phyloP scores from a whole-genome alignment of 1,140 invertebrate species.

The Apis dorsata region DNA sequence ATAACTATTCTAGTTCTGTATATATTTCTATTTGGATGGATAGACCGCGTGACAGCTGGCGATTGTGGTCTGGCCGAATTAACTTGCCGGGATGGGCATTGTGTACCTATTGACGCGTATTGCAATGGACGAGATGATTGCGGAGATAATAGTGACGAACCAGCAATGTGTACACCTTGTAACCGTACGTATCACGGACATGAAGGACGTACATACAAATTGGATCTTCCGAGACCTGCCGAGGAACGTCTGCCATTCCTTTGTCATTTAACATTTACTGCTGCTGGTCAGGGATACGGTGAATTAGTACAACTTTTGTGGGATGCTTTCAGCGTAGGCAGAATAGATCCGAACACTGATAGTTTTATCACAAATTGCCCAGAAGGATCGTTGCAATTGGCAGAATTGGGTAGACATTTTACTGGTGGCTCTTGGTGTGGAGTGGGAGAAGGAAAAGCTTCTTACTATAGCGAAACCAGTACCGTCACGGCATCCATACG shows the following conservation, averaged over 20 bases:
- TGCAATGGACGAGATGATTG: slow-evolving; percentile 92
- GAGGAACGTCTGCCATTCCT: slow-evolving; percentile 89
- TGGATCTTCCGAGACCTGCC: slow-evolving; percentile 84
- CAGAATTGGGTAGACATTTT: slow-evolving; percentile 89
- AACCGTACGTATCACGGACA: slow-evolving; percentile 94
- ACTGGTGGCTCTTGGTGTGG: slow-evolving; percentile 93
- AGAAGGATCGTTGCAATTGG: slow-evolving; percentile 91
- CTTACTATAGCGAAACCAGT: slow-evolving; percentile 92
- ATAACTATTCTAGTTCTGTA: slow-evolving; percentile 26
- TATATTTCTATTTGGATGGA: slow-evolving; percentile 41
- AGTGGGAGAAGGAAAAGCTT: slow-evolving; percentile 85
- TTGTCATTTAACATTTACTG: slow-evolving; percentile 93
- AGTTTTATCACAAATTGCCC: slow-evolving; percentile 85
- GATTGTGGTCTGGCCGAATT: slow-evolving; percentile 90
- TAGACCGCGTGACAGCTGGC: slow-evolving; percentile 51
- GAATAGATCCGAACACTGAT: slow-evolving; percentile 82
- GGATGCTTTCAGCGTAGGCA: slow-evolving; percentile 90
- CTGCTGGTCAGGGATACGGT: slow-evolving; percentile 90
- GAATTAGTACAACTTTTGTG: slow-evolving; percentile 92
- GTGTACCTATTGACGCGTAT: slow-evolving; percentile 90
- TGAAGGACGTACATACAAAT: slow-evolving; percentile 89
- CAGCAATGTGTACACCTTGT: slow-evolving; percentile 90
- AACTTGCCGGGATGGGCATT: slow-evolving; percentile 88
- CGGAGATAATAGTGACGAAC: slow-evolving; percentile 91
- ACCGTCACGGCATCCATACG: slow-evolving; percentile 89